A percentile compares a stretch with the other conserved stretches of the same genome.
These are phyloP conservation scores for Oncorhynchus masou DNA, from an alignment of 2,113 vertebrate species.

Conservation along the genomic window DNA sequence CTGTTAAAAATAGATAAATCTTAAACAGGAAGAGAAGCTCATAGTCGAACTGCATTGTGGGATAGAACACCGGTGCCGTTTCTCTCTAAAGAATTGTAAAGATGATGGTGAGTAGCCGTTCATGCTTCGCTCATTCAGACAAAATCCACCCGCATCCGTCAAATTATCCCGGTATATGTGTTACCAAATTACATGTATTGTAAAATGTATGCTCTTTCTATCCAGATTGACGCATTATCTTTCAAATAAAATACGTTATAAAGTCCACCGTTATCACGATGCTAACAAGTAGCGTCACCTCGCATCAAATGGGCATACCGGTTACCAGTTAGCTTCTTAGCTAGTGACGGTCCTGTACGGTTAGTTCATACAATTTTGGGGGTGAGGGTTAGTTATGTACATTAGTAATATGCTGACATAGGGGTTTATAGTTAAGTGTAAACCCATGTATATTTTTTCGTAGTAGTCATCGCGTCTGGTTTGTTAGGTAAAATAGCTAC, in stretches of 20 bases:
- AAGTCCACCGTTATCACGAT: background rate
- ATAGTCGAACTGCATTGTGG: too few relatives aligned
- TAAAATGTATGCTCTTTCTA: rapidly evolving
- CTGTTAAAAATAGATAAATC: too few relatives aligned
- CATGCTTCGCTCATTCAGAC: background rate
- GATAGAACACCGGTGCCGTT: slow-evolving; percentile 18
- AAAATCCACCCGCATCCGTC: slow-evolving; percentile 59
- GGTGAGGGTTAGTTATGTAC: too few relatives aligned
- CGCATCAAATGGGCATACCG: too few relatives aligned
- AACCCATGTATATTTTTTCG: background rate
- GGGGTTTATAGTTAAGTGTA: background rate
- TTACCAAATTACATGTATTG: rapidly evolving
- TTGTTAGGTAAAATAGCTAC: too few relatives aligned
- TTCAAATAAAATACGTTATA: background rate
- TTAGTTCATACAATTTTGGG: background rate
- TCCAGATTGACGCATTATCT: slow-evolving; percentile 11
- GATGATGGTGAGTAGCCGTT: slow-evolving; percentile 70
- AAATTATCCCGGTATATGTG: rapidly evolving
- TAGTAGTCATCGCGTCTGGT: too few relatives aligned
- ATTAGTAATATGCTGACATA: background rate
- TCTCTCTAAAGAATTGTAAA: slow-evolving; percentile 70
- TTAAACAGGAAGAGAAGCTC: too few relatives aligned
- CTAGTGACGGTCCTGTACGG: background rate
- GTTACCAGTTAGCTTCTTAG: too few relatives aligned
- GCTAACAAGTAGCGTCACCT: background rate